Evolutionary conservation across 1,140 invertebrate species (phyloP).

Genomic region (Galleria mellonella): DNA sequence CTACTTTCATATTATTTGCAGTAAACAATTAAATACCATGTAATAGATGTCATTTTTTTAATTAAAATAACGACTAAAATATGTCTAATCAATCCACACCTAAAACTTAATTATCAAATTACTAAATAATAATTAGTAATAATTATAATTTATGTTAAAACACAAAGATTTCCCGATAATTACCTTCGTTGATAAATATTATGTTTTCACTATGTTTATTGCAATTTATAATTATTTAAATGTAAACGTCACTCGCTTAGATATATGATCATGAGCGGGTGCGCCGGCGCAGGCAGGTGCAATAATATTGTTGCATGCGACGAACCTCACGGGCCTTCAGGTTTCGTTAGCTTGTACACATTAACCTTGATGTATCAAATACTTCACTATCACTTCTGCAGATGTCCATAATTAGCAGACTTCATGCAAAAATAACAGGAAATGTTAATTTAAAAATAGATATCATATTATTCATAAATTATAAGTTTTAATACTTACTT

Average conservation of each 20-base stretch:
- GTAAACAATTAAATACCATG: no score
- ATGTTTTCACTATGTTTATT: slow-evolving; percentile 19
- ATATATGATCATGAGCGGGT: slow-evolving; percentile 23
- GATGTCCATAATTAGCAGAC: background rate
- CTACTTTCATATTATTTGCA: no score
- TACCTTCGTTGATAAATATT: slow-evolving; percentile 23
- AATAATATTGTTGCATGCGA: slow-evolving; percentile 5
- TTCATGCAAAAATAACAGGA: no score
- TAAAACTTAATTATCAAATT: no score
- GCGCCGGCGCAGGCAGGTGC: slow-evolving; percentile 18
- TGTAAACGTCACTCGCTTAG: slow-evolving; percentile 14
- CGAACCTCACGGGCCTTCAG: background rate
- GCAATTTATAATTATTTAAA: slow-evolving; percentile 25
- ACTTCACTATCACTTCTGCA: slow-evolving; percentile 1
- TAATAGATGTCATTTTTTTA: no score
- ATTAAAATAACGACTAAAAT: no score
- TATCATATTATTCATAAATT: no score
- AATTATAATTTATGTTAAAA: background rate
- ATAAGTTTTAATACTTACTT: no score
- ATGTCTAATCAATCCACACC: no score
- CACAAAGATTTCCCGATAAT: slow-evolving; percentile 7
- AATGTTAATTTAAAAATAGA: no score
- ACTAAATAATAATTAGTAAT: no score
- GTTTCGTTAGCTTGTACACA: no score
- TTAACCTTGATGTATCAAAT: slow-evolving; percentile 4